Evolutionary conservation across 2,888 invertebrate species (phyloP).

Genomic region (Drosophila emarginata): DNA sequence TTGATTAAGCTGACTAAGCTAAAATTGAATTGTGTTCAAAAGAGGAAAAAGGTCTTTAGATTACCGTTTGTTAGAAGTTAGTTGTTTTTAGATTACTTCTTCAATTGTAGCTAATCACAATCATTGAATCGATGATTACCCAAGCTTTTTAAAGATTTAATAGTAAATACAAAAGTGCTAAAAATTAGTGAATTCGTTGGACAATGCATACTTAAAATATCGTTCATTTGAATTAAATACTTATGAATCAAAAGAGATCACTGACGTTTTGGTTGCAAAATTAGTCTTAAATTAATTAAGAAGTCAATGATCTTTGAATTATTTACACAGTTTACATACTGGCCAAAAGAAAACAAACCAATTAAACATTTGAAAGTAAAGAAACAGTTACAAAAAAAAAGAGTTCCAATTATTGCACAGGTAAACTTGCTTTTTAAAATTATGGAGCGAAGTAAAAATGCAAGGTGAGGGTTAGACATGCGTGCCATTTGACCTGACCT

Average conservation of each 20-base stretch:
- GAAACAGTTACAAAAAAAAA: slow-evolving; percentile 12
- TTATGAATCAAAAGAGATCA: too few relatives aligned
- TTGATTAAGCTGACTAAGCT: slow-evolving; percentile 2
- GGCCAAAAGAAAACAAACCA: slow-evolving; percentile 14
- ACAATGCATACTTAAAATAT: too few relatives aligned
- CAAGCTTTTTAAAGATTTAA: too few relatives aligned
- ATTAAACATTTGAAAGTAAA: slow-evolving; percentile 22
- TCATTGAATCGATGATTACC: not conserved
- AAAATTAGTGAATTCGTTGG: too few relatives aligned
- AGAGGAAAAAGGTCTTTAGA: not conserved
- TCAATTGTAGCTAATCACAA: not conserved
- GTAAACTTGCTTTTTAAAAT: slow-evolving; percentile 33
- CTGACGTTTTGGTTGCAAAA: too few relatives aligned
- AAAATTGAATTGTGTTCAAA: not conserved
- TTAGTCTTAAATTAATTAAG: too few relatives aligned
- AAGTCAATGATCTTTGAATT: too few relatives aligned
- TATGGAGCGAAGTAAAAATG: not conserved
- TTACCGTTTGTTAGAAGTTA: not conserved
- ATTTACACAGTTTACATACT: too few relatives aligned
- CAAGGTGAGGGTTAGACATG: slow-evolving; percentile 7
- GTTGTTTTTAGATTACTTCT: not conserved
- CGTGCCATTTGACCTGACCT: slow-evolving; percentile 44
- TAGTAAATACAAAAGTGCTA: too few relatives aligned
- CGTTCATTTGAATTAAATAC: too few relatives aligned
- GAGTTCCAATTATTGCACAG: slow-evolving; percentile 44